Conservation (phyloP, 2,888 invertebrate genomes). For the Crossocerus cetratus region DNA sequence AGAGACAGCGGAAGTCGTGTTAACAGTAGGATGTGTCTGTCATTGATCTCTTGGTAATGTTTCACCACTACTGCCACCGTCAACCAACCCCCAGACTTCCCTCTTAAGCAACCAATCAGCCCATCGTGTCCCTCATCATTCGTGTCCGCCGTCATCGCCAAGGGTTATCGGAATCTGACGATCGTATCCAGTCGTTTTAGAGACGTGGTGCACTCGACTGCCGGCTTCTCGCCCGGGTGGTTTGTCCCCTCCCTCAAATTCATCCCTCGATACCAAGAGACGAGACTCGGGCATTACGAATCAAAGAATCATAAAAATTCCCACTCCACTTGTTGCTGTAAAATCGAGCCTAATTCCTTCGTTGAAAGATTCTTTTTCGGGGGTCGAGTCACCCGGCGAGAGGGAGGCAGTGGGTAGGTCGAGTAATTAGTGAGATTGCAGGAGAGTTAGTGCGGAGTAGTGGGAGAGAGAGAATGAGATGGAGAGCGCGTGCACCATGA, state of each 20-base stretch:
- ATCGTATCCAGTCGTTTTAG: constrained; percentile 35
- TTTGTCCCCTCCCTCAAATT: constrained; percentile 10
- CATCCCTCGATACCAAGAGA: background rate
- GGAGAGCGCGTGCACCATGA: constrained; percentile 23
- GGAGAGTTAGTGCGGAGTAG: background rate
- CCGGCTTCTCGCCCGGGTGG: constrained; percentile 28
- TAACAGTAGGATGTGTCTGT: constrained; percentile 26
- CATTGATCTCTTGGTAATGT: constrained; percentile 49
- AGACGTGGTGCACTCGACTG: constrained; percentile 41
- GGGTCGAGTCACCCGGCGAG: background rate
- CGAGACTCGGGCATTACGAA: no score
- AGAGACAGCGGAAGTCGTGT: constrained; percentile 17
- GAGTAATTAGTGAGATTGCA: constrained; percentile 9
- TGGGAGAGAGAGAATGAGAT: background rate
- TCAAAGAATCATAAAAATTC: no score
- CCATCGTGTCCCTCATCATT: constrained; percentile 3
- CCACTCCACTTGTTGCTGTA: no score
- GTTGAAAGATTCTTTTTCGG: no score
- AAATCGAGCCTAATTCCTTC: no score
- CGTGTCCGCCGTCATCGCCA: constrained; percentile 38
- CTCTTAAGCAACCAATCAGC: constrained; percentile 6
- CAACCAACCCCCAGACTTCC: constrained; percentile 23
- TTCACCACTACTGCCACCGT: constrained; percentile 48
- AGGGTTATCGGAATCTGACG: constrained; percentile 24
- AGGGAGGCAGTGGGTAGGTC: constrained; percentile 5